These are phyloP conservation scores for Plagodis pulveraria DNA, from an alignment of 2,888 invertebrate species.

Conservation along the genomic window DNA sequence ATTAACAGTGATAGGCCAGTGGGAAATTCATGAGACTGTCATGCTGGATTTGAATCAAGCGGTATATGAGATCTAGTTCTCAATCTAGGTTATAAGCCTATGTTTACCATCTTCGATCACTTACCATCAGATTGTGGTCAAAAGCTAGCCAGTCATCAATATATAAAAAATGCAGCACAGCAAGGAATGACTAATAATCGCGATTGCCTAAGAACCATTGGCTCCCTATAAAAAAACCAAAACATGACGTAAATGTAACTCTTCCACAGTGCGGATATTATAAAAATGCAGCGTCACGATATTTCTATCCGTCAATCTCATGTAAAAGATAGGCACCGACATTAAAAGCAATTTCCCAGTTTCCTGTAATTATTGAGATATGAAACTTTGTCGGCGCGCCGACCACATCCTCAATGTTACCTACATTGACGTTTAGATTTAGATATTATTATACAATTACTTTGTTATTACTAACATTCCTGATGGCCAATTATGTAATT, in stretches of 20 bases:
- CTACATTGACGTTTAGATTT: constrained; percentile 7
- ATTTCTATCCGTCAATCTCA: constrained; percentile 26
- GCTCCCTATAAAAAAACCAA: too few species aligned
- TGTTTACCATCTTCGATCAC: too few species aligned
- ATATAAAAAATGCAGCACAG: too few species aligned
- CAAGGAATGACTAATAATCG: not conserved
- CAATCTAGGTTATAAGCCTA: too few species aligned
- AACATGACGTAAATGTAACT: not conserved
- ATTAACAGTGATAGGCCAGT: too few species aligned
- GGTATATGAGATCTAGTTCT: too few species aligned
- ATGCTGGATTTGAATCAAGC: too few species aligned
- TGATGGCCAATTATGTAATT: too few species aligned
- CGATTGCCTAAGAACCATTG: not conserved
- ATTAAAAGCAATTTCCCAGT: constrained; percentile 45
- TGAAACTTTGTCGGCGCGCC: constrained; percentile 35
- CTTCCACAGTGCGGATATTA: constrained; percentile 11
- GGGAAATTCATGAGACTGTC: too few species aligned
- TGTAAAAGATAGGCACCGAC: constrained; percentile 30
- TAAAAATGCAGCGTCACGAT: constrained; percentile 30
- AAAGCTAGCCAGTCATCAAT: too few species aligned
- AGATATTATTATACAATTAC: constrained; percentile 6
- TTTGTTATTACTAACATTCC: constrained; percentile 4
- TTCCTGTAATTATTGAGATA: constrained; percentile 53
- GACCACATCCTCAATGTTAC: constrained; percentile 25
- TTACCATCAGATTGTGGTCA: too few species aligned